Percentiles rank a stretch among this genome's conserved stretches.
These are phyloP conservation scores for Larimichthys crocea DNA, from an alignment of 2,113 vertebrate genomes.

Conservation along the genomic window DNA sequence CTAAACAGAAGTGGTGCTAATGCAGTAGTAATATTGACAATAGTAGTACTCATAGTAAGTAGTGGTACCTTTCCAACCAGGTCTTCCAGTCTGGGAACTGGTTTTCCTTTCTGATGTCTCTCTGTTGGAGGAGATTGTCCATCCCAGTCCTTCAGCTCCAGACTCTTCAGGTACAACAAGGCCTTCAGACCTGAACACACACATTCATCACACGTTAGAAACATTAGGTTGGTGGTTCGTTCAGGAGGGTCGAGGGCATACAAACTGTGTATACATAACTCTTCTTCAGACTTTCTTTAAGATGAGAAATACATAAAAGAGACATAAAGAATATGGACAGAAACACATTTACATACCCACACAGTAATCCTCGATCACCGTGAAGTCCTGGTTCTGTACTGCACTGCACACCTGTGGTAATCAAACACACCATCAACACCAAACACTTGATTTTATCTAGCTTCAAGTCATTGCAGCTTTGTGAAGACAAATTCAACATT, in stretches of 20 bases:
- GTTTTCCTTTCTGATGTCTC: constrained; percentile 92
- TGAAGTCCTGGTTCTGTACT: constrained; percentile 97
- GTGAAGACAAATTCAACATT: background rate
- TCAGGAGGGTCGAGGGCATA: background rate
- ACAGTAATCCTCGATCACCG: constrained; percentile 94
- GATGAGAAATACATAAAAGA: background rate
- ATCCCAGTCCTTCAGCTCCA: constrained; percentile 89
- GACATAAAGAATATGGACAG: background rate
- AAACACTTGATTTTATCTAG: background rate
- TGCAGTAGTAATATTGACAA: background rate
- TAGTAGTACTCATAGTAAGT: background rate
- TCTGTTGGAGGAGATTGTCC: constrained; percentile 91
- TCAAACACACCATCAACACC: background rate
- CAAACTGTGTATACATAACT: background rate
- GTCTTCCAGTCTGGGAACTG: constrained; percentile 84
- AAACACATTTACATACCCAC: constrained; percentile 78
- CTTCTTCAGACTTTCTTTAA: background rate
- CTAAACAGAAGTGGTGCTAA: background rate
- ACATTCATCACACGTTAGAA: background rate
- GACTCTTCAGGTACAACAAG: constrained; percentile 91
- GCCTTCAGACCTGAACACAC: constrained; percentile 84
- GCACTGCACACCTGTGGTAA: constrained; percentile 91
- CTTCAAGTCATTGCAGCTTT: background rate
- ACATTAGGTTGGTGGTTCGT: background rate
- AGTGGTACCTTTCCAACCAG: constrained; percentile 88